These are phyloP conservation scores for Perca flavescens DNA, from an alignment of 2,113 vertebrate species.

Conservation along the genomic window DNA sequence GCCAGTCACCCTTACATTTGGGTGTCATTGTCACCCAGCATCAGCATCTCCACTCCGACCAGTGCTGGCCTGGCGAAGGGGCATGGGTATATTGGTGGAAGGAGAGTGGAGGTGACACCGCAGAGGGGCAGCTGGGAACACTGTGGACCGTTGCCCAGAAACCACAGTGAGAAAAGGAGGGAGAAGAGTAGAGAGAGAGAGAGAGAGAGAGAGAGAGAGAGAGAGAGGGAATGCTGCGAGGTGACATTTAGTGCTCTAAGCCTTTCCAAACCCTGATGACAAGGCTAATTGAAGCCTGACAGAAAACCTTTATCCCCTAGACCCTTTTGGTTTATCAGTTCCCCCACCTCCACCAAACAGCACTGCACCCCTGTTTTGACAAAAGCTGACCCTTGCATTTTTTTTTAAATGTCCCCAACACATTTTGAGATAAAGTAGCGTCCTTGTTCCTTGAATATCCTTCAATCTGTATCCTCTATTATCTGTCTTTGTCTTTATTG, in stretches of 20 bases:
- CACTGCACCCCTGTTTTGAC: not conserved
- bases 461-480: not conserved
- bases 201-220: not conserved
- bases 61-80: constrained; percentile 59
- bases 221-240: constrained; percentile 11
- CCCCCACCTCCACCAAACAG: constrained; percentile 12
- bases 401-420: constrained; percentile 27
- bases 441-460: constrained; percentile 14
- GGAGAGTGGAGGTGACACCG: constrained; percentile 78
- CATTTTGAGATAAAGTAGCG: constrained; percentile 5
- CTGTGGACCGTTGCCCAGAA: constrained; percentile 72
- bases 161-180: constrained; percentile 45
- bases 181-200: constrained; percentile 19
- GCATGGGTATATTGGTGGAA: constrained; percentile 66
- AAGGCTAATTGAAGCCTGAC: constrained; percentile 64
- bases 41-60: constrained; percentile 66
- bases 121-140: constrained; percentile 74
- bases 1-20: constrained; percentile 68
- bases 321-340: constrained; percentile 27
- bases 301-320: constrained; percentile 44
- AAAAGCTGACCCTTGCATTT: constrained; percentile 12
- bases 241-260: constrained; percentile 57
- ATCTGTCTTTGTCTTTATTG: not conserved
- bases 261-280: constrained; percentile 53
- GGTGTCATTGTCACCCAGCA: constrained; percentile 80